Conservation (phyloP, 1,140 invertebrate genomes). For the Adelges cooleyi region DNA sequence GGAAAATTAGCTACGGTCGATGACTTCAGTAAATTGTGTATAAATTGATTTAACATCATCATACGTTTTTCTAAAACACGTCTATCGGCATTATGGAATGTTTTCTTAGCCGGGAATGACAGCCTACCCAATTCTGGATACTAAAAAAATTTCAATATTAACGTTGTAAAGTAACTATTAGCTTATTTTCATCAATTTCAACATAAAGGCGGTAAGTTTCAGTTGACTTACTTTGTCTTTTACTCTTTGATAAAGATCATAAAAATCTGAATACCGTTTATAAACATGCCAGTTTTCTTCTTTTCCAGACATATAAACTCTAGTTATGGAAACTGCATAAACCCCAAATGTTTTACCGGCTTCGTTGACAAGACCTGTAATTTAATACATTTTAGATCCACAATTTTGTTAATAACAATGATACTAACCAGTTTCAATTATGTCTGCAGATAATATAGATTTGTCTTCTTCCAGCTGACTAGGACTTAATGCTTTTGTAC, state of each 20-base stretch:
- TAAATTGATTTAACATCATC: constrained; percentile 70
- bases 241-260: constrained; percentile 70
- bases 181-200: neutral
- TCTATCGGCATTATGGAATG: constrained; percentile 84
- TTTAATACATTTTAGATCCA: too few relatives aligned
- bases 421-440: constrained; percentile 52
- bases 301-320: constrained; percentile 47
- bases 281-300: constrained; percentile 70
- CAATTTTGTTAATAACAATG: neutral
- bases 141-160: constrained; percentile 41
- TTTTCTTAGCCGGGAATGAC: constrained; percentile 82
- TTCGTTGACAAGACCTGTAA: constrained; percentile 56
- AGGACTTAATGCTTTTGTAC: constrained; percentile 2
- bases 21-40: constrained; percentile 56
- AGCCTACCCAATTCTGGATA: constrained; percentile 68
- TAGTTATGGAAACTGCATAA: constrained; percentile 73
- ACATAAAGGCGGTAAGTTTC: too few relatives aligned
- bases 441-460: constrained; percentile 49
- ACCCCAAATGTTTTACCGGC: constrained; percentile 75
- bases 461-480: constrained; percentile 14
- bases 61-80: constrained; percentile 76
- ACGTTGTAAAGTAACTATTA: neutral
- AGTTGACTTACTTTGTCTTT: constrained; percentile 51
- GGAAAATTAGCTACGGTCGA: constrained; percentile 50
- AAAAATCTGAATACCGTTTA: constrained; percentile 80